A percentile compares a stretch with the other conserved stretches of the same genome.
Conservation (phyloP, 1,140 invertebrate genomes). For the Triops cancriformis region DNA sequence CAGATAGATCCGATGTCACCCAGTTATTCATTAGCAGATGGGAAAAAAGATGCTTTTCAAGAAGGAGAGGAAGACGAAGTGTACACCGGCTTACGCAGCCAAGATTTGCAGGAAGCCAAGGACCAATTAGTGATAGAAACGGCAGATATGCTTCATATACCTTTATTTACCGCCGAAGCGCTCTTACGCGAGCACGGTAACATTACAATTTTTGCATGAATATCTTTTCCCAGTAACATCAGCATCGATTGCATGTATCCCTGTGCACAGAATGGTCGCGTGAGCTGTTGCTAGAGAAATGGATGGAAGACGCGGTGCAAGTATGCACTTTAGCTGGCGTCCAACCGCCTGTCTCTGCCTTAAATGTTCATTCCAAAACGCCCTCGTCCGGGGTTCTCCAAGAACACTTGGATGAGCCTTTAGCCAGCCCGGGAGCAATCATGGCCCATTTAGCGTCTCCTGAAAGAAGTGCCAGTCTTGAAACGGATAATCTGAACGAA, state of each 20-base stretch:
- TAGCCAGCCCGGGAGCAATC: not conserved
- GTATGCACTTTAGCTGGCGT: constrained; percentile 61
- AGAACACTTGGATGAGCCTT: constrained; percentile 6
- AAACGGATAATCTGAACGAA: not conserved
- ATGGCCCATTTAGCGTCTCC: not conserved
- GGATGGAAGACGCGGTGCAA: constrained; percentile 57
- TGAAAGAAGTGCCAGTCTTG: not conserved
- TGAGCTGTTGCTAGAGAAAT: constrained; percentile 56
- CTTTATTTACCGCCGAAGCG: constrained; percentile 62
- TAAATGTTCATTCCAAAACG: constrained; percentile 30
- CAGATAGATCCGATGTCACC: not conserved
- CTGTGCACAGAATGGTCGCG: constrained; percentile 57
- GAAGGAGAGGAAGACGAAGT: constrained; percentile 44
- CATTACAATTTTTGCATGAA: too few species aligned
- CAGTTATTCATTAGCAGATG: not conserved
- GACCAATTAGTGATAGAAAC: constrained; percentile 63
- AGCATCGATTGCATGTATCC: constrained; percentile 7
- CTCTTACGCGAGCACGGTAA: constrained; percentile 58
- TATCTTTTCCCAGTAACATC: constrained; percentile 16
- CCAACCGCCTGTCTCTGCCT: constrained; percentile 48
- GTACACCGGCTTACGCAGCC: constrained; percentile 55
- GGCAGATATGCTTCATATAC: constrained; percentile 63
- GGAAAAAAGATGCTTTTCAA: constrained; percentile 32
- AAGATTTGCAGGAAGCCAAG: constrained; percentile 66
- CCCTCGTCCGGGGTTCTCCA: not conserved